phyloP scores from a whole-genome alignment of 2,797 vertebrate genomes.

The Anableps anableps region DNA sequence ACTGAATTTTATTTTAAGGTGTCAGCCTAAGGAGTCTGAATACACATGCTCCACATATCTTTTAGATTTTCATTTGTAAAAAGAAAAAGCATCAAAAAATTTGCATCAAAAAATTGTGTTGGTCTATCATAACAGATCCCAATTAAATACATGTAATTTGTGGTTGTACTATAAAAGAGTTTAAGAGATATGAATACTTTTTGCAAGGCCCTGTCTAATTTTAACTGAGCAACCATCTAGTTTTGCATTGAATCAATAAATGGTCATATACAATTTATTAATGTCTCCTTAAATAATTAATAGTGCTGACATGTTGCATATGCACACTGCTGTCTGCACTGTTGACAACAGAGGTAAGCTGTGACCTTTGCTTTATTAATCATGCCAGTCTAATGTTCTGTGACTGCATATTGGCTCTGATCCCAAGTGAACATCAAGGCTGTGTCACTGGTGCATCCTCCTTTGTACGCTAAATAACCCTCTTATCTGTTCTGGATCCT shows the following conservation, averaged over 20 bases:
- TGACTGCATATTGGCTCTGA: conserved; percentile 27
- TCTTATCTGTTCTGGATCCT: conserved; percentile 32
- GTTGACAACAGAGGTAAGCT: conserved; percentile 19
- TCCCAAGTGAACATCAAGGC: conserved; percentile 25
- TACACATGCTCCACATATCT: background rate
- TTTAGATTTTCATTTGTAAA: background rate
- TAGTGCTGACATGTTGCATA: conserved; percentile 24
- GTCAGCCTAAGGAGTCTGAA: background rate
- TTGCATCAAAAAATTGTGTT: background rate
- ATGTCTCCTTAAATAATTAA: conserved; percentile 9
- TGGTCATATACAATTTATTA: background rate
- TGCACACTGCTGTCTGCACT: background rate
- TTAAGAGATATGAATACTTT: background rate
- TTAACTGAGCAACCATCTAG: background rate
- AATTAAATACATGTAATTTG: background rate
- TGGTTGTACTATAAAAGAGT: background rate
- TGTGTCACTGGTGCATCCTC: conserved; percentile 23
- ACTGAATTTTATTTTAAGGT: too few relatives aligned
- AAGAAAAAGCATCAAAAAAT: background rate
- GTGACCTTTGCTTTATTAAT: conserved; percentile 38
- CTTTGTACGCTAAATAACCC: conserved; percentile 28
- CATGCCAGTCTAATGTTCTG: conserved; percentile 23
- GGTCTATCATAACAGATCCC: background rate
- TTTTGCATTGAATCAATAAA: background rate
- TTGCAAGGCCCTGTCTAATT: background rate